Evolutionary conservation across 2,797 vertebrate genomes (phyloP).

Genomic region (Carapus acus): DNA sequence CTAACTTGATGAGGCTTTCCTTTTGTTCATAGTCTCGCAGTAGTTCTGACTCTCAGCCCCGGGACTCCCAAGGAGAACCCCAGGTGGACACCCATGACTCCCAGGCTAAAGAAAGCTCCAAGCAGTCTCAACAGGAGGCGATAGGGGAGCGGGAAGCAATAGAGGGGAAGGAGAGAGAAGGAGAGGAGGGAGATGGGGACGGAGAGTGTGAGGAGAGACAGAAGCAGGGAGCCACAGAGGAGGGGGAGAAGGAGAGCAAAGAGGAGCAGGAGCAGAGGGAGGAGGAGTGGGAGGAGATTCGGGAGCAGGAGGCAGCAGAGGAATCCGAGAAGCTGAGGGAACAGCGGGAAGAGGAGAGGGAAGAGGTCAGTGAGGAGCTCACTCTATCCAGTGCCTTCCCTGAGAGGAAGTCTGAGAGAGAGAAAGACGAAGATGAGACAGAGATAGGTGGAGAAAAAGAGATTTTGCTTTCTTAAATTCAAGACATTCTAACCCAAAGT

Average conservation of each 20-base stretch:
- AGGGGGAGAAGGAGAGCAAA: neutral
- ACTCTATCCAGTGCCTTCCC: constrained; percentile 57
- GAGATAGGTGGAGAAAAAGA: too few relatives aligned
- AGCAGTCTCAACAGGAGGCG: constrained; percentile 65
- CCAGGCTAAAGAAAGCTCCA: too few relatives aligned
- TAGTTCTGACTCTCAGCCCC: constrained; percentile 47
- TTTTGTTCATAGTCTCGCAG: constrained; percentile 49
- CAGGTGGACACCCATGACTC: constrained; percentile 70
- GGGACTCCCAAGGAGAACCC: constrained; percentile 55
- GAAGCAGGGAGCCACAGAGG: neutral
- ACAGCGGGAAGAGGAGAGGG: too few relatives aligned
- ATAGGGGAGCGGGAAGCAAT: too few relatives aligned
- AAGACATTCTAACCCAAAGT: too few relatives aligned
- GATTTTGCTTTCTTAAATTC: neutral
- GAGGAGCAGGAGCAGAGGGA: neutral
- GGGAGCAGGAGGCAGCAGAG: neutral
- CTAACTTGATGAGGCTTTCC: neutral
- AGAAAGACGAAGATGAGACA: too few relatives aligned
- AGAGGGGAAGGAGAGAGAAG: constrained; percentile 35
- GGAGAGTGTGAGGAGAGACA: neutral
- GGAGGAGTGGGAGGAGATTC: neutral
- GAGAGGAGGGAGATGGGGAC: neutral
- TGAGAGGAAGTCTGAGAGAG: constrained; percentile 28
- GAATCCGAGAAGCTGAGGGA: constrained; percentile 47
- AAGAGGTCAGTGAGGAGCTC: constrained; percentile 44